phyloP scores from a whole-genome alignment of 1,140 invertebrate species.

The Acyrthosiphon pisum region DNA sequence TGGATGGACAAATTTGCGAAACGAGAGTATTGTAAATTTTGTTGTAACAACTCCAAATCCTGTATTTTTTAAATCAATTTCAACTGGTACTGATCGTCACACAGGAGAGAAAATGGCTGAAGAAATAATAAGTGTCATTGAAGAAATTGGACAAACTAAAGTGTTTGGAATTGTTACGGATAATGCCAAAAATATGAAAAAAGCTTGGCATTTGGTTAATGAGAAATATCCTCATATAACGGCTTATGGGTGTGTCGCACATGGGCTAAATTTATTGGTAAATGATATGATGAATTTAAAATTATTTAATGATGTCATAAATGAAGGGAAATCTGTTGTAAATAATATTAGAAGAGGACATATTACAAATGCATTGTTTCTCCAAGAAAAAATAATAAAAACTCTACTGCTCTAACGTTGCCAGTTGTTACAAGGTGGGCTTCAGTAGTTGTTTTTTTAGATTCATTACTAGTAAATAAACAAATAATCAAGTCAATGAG shows the following conservation, averaged over 20 bases:
- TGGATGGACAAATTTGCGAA: neutral
- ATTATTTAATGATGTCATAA: neutral
- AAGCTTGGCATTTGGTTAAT: slow-evolving; percentile 40
- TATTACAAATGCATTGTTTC: neutral
- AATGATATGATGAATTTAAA: slow-evolving; percentile 36
- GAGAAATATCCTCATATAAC: slow-evolving; percentile 42
- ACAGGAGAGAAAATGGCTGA: slow-evolving; percentile 59
- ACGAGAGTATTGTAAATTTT: slow-evolving; percentile 25
- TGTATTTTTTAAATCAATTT: neutral
- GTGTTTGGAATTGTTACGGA: slow-evolving; percentile 61
- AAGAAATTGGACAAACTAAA: slow-evolving; percentile 61
- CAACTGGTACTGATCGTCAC: neutral
- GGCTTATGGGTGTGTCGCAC: slow-evolving; percentile 7
- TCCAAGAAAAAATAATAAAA: neutral
- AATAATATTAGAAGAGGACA: slow-evolving; percentile 37
- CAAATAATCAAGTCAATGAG: slow-evolving; percentile 14
- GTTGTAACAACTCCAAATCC: slow-evolving; percentile 12
- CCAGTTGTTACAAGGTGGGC: slow-evolving; percentile 17
- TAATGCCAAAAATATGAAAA: slow-evolving; percentile 61
- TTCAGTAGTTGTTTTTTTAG: neutral
- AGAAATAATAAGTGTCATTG: slow-evolving; percentile 60
- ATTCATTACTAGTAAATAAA: neutral
- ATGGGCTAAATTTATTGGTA: neutral
- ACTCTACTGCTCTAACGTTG: neutral
- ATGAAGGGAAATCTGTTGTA: neutral